These are phyloP conservation scores for Drosophila fuyamai DNA, from an alignment of 1,140 invertebrate species.

Conservation along the genomic window DNA sequence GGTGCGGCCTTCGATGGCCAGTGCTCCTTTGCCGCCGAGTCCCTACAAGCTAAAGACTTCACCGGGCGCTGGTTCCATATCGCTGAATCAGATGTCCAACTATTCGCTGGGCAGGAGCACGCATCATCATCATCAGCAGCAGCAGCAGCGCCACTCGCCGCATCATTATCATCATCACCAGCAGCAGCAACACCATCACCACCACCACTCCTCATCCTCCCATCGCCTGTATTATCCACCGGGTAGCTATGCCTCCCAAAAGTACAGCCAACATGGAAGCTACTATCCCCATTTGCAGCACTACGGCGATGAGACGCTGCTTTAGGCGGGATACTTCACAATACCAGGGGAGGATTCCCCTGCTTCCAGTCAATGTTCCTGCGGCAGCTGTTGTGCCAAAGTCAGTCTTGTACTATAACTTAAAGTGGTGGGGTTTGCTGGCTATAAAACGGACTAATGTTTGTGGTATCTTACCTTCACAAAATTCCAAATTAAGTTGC, in stretches of 20 bases:
- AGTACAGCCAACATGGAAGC: constrained; percentile 42
- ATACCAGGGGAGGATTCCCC: background rate
- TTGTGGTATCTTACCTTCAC: background rate
- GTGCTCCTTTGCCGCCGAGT: constrained; percentile 49
- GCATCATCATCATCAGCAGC: constrained; percentile 27
- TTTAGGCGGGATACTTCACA: constrained; percentile 38
- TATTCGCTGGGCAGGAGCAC: constrained; percentile 55
- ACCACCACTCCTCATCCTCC: constrained; percentile 43
- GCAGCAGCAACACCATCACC: constrained; percentile 14
- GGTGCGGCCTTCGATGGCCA: constrained; percentile 64
- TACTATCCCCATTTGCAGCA: constrained; percentile 62
- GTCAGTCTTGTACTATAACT: constrained; percentile 9
- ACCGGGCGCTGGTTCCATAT: constrained; percentile 58
- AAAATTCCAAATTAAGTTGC: background rate
- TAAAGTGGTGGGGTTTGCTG: background rate
- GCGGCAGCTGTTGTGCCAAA: constrained; percentile 24
- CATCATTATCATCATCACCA: constrained; percentile 31
- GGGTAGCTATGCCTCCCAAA: constrained; percentile 51
- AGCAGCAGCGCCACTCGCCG: constrained; percentile 30
- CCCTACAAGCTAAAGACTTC: constrained; percentile 63
- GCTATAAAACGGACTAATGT: constrained; percentile 3
- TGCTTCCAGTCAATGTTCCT: constrained; percentile 32
- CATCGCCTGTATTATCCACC: constrained; percentile 59
- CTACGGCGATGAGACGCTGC: constrained; percentile 69
- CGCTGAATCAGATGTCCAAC: constrained; percentile 73